Conservation (phyloP, 2,113 vertebrate species). For the Anarhynchus alexandrinus region DNA sequence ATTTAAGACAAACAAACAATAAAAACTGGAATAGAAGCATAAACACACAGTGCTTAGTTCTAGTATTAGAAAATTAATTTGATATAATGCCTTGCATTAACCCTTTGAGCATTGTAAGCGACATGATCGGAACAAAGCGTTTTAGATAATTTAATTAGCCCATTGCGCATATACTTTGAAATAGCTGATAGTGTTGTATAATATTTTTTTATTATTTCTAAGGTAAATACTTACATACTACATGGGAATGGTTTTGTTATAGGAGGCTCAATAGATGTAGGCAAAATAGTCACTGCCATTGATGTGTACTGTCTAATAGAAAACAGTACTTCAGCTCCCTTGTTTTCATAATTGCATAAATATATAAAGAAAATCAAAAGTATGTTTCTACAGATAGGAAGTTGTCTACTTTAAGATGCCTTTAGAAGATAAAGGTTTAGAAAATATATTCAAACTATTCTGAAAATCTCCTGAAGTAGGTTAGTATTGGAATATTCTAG, state of each 20-base stretch:
- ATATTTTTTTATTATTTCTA: conserved; percentile 26
- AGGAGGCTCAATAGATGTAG: conserved; percentile 69
- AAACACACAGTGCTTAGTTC: conserved; percentile 76
- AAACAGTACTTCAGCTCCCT: conserved; percentile 57
- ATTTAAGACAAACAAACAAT: conserved; percentile 47
- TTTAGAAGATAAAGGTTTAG: conserved; percentile 67
- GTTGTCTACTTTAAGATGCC: conserved; percentile 67
- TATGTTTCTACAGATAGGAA: conserved; percentile 44
- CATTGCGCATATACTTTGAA: conserved; percentile 67
- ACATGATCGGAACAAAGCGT: conserved; percentile 68
- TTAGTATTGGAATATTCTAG: conserved; percentile 62
- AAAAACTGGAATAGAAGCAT: conserved; percentile 82
- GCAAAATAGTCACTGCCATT: conserved; percentile 74
- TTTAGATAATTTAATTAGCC: conserved; percentile 68
- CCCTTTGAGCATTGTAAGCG: conserved; percentile 85
- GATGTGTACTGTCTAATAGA: conserved; percentile 66
- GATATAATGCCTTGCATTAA: conserved; percentile 79
- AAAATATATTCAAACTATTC: conserved; percentile 54
- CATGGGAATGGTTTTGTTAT: conserved; percentile 65
- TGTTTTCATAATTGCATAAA: conserved; percentile 46
- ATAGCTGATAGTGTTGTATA: conserved; percentile 61
- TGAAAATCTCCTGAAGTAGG: conserved; percentile 49
- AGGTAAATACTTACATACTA: conserved; percentile 71
- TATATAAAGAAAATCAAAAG: conserved; percentile 60
- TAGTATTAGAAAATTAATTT: conserved; percentile 76